Conservation (phyloP, 2,797 vertebrate genomes). For the Petrocephalus sullivani region DNA sequence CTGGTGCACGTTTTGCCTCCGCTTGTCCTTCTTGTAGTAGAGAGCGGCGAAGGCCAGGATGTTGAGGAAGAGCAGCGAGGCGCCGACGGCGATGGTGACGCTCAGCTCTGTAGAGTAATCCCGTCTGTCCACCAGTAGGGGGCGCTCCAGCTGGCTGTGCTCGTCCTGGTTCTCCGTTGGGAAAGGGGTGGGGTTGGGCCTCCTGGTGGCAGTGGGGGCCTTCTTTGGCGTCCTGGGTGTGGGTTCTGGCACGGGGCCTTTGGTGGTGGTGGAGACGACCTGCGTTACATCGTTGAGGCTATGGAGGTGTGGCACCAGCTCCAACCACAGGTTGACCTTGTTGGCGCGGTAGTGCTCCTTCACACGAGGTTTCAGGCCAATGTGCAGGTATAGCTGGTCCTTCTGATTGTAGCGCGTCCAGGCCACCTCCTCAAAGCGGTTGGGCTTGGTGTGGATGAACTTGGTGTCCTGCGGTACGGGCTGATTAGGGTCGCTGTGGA, state of each 20-base stretch:
- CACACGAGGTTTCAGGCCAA: constrained; percentile 93
- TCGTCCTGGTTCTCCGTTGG: constrained; percentile 89
- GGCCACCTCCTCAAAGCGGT: constrained; percentile 97
- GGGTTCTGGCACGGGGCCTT: constrained; percentile 87
- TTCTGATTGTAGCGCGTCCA: constrained; percentile 99
- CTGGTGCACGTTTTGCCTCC: constrained; percentile 87
- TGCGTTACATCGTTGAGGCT: constrained; percentile 96
- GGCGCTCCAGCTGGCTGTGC: constrained; percentile 70
- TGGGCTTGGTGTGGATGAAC: constrained; percentile 98
- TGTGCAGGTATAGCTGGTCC: constrained; percentile 96
- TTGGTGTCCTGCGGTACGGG: constrained; percentile 99
- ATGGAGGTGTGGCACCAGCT: constrained; percentile 96
- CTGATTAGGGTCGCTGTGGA: constrained; percentile 89
- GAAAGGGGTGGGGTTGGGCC: constrained; percentile 82
- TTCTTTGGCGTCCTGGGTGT: constrained; percentile 90
- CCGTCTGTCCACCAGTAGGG: constrained; percentile 90
- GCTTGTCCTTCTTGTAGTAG: constrained; percentile 99
- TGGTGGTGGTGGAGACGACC: constrained; percentile 94
- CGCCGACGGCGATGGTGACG: constrained; percentile 94
- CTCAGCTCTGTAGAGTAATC: constrained; percentile 98
- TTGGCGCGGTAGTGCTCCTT: constrained; percentile 98
- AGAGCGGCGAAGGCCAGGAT: constrained; percentile 95
- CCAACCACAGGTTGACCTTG: constrained; percentile 97
- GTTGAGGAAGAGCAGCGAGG: constrained; percentile 94
- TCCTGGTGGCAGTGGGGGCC: constrained; percentile 70